Percentiles rank a stretch among this genome's conserved stretches.
Evolutionary conservation across 2,797 vertebrate genomes (phyloP).

Genomic region (Sciurus carolinensis): DNA sequence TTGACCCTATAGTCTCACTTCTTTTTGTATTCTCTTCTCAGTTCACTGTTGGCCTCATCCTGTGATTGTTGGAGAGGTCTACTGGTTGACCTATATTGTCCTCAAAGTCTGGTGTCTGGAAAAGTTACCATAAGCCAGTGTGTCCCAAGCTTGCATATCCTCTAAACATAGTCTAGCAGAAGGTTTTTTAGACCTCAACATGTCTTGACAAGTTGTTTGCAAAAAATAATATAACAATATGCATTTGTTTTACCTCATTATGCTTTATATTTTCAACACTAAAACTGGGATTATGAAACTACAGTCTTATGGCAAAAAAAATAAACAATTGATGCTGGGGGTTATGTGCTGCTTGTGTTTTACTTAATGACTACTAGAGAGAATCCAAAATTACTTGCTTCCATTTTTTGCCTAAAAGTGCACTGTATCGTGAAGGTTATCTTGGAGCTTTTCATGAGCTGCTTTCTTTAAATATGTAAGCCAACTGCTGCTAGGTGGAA

Average conservation of each 20-base stretch:
- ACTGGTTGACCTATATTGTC: neutral
- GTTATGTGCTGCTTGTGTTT: constrained; percentile 29
- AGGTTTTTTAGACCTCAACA: constrained; percentile 23
- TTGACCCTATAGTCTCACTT: neutral
- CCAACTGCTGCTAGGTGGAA: neutral
- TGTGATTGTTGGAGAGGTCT: neutral
- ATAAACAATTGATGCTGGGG: neutral
- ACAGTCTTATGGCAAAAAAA: constrained; percentile 25
- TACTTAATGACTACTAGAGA: constrained; percentile 29
- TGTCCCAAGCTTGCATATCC: neutral
- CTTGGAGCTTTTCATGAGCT: constrained; percentile 14
- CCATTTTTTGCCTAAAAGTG: neutral
- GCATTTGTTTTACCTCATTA: constrained; percentile 30
- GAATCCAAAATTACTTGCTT: neutral
- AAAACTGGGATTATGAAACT: constrained; percentile 56
- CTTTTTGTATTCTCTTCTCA: neutral
- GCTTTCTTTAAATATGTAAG: neutral
- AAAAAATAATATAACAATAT: constrained; percentile 44
- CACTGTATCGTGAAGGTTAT: neutral
- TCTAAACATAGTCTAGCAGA: neutral
- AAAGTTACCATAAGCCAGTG: neutral
- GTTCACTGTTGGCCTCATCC: neutral
- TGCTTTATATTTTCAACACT: constrained; percentile 63
- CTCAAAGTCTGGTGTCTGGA: neutral
- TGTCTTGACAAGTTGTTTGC: constrained; percentile 56